Base-by-base conservation (phyloP, 2,113 vertebrate species). In the Cyprinodon tularosa region DNA sequence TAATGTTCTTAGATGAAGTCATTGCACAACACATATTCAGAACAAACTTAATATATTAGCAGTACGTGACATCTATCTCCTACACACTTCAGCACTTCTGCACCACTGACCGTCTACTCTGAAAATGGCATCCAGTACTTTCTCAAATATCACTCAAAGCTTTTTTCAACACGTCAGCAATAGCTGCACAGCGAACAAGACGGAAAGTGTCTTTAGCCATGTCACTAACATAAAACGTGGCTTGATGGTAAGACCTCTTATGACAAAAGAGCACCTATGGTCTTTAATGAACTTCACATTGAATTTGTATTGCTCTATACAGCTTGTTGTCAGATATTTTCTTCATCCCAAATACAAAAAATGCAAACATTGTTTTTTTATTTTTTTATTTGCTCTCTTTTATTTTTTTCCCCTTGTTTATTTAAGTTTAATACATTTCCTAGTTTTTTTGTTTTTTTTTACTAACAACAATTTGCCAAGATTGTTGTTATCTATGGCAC, bases 121-220 rank as follows among this genome's bases (percentile, higher is more conserved):
- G 48, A 42, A 89, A 88, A 88, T 82, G 75, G 81, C 74, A 87
- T 88, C 63, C 78, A 71, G 59, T 74, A 72, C 68, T 69, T 77
- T 89, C 91, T 91, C 83, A 68, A 83, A 88, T 93, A 76, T 91
- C 90, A 65, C 20, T 50, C 71, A 4, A 47, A 62, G 65, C 64
- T 48, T 72, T 80, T 80, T 70, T 83, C 76, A 64, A 42, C 78
- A 75, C 36, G 9, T 79, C 81, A 74, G 62, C 36, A 64, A 38
- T 72, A 76, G 39, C 62, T 63, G 66, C 59, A 66, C 45, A 75
- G 69, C 44, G 67, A 36, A 66, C 39, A 38, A 78, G 61, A 66
- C 71, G 71, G 74, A 79, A 17, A 64, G 45, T 36, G 20, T n/a
- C 77, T 77, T 79, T 71, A 59, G 66, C 68, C 79, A 66, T 76